Percentiles rank a stretch among this genome's conserved stretches.
Conservation (phyloP, 2,797 vertebrate species). For the Manis pentadactyla region DNA sequence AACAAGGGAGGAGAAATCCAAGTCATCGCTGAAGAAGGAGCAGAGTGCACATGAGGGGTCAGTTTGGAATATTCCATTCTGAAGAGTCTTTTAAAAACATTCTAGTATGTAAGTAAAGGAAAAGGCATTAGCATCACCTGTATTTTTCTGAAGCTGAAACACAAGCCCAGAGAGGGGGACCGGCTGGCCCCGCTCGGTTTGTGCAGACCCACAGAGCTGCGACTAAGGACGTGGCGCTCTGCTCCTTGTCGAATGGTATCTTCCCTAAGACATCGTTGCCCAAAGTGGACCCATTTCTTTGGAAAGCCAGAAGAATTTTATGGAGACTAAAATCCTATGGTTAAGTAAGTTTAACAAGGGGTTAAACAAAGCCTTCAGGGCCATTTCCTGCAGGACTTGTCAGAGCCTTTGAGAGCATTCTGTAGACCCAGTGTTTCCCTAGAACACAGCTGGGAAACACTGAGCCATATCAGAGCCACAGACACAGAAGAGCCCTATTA, state of each 20-base stretch:
- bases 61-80: background rate
- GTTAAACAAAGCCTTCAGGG: background rate
- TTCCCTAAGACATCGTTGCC: background rate
- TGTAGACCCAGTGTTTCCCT: background rate
- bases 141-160: background rate
- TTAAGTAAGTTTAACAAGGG: background rate
- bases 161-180: background rate
- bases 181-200: background rate
- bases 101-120: background rate
- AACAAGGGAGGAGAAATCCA: background rate
- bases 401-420: background rate
- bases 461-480: background rate
- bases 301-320: background rate
- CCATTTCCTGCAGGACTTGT: background rate
- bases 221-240: background rate
- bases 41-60: rapidly evolving
- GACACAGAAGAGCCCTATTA: background rate
- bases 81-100: background rate
- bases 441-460: background rate
- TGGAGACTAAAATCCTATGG: background rate
- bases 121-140: background rate
- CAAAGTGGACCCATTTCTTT: background rate
- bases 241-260: background rate
- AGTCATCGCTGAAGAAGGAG: background rate
- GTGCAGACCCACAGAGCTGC: rapidly evolving